A percentile compares a stretch with the other conserved stretches of the same genome.
Evolutionary conservation across 53 echinoderm and acorn worm genomes (phyloP).

Genomic region (Echinometra lucunter): DNA sequence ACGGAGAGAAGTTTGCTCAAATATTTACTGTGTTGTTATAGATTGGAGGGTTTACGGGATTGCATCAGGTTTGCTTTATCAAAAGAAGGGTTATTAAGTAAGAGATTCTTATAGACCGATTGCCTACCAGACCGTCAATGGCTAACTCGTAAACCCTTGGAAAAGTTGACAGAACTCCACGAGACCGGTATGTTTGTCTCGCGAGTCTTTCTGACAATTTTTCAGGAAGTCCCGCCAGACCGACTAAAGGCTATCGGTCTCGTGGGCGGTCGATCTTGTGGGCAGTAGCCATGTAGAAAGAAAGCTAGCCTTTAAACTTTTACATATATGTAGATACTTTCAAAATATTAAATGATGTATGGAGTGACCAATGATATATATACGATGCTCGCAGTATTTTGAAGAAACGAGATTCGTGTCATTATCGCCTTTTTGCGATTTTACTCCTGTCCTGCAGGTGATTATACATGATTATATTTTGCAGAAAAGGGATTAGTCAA

Average conservation of each 20-base stretch:
- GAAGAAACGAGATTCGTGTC: background rate
- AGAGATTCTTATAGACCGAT: too few species aligned
- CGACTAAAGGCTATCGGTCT: too few species aligned
- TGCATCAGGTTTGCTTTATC: background rate
- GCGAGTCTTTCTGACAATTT: too few species aligned
- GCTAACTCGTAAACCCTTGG: too few species aligned
- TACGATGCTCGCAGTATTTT: background rate
- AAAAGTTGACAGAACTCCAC: too few species aligned
- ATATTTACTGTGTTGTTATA: background rate
- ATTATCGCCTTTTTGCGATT: background rate
- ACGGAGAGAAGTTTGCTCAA: background rate
- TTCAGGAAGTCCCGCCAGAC: too few species aligned
- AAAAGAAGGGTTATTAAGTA: background rate
- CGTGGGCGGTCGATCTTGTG: too few species aligned
- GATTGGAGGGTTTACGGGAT: background rate
- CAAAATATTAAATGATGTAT: background rate
- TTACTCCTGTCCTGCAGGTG: background rate
- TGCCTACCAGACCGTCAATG: too few species aligned
- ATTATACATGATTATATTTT: background rate
- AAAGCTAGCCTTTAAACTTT: constrained; percentile 5
- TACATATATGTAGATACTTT: constrained; percentile 27
- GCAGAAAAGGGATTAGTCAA: background rate
- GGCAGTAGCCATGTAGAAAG: too few species aligned
- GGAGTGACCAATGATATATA: constrained; percentile 61
- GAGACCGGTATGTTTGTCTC: too few species aligned